Percentiles rank a stretch among this genome's conserved stretches.
Evolutionary conservation across 2,113 vertebrate genomes (phyloP).

Genomic region (Tinamus guttatus): DNA sequence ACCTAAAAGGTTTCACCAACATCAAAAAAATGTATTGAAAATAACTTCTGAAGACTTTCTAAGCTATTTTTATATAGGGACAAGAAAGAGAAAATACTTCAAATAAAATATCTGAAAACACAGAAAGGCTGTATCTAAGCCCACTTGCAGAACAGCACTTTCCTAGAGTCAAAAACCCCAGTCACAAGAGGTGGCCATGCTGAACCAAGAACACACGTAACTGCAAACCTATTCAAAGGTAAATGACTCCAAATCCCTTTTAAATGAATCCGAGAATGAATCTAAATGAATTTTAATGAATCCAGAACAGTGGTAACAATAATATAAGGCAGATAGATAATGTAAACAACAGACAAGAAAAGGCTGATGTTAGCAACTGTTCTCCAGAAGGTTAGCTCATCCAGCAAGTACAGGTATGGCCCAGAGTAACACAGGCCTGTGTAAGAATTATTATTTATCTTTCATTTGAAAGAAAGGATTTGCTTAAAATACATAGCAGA

Average conservation of each 20-base stretch:
- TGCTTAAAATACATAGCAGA: not conserved
- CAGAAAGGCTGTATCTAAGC: not conserved
- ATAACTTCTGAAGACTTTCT: not conserved
- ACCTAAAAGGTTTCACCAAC: not conserved
- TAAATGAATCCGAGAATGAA: not conserved
- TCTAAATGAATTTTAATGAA: not conserved
- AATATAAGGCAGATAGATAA: not conserved
- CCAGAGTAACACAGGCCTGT: not conserved
- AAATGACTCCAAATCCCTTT: not conserved
- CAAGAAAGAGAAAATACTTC: rapidly evolving
- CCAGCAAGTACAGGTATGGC: not conserved
- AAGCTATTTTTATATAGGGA: not conserved
- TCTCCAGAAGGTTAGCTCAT: not conserved
- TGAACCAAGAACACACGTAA: not conserved
- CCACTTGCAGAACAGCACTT: not conserved
- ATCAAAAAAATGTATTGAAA: rapidly evolving
- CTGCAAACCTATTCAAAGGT: not conserved
- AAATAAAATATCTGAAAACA: not conserved
- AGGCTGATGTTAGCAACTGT: not conserved
- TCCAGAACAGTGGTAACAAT: not conserved
- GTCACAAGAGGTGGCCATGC: rapidly evolving
- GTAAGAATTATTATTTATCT: not conserved
- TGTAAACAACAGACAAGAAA: not conserved
- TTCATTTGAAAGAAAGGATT: not conserved
- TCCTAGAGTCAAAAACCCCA: not conserved